These are phyloP conservation scores for Portevinia maculata DNA, from an alignment of 2,888 invertebrate genomes.

Conservation along the genomic window DNA sequence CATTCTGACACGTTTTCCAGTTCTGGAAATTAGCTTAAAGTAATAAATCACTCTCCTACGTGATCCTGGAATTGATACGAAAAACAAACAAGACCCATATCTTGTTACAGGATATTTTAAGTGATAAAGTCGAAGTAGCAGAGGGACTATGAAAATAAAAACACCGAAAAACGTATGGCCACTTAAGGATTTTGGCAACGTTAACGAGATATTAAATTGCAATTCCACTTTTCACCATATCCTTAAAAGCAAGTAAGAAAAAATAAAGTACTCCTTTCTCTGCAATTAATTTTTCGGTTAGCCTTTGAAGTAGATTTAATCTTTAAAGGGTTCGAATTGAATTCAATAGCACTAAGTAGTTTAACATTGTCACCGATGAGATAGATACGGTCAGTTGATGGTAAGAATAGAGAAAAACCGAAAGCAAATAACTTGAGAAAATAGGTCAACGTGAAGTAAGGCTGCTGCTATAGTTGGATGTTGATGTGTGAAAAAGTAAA, in stretches of 20 bases:
- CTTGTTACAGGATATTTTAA: conserved; percentile 33
- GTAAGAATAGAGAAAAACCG: conserved; percentile 5
- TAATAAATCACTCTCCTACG: conserved; percentile 51
- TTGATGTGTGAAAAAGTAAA: too few relatives aligned
- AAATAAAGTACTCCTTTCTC: conserved; percentile 1
- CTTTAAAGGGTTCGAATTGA: conserved; percentile 15
- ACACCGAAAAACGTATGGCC: conserved; percentile 10
- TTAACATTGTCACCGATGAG: conserved; percentile 26
- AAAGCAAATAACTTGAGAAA: background rate
- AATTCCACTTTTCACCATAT: background rate
- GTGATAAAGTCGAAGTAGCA: conserved; percentile 25
- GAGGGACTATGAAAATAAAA: background rate
- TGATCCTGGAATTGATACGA: conserved; percentile 10
- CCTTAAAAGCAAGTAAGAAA: background rate
- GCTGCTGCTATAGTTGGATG: too few relatives aligned
- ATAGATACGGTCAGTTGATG: background rate
- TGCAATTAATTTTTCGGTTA: conserved; percentile 25
- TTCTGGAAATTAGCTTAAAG: conserved; percentile 5
- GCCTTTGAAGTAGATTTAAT: conserved; percentile 9
- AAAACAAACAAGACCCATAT: conserved; percentile 25
- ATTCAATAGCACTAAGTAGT: conserved; percentile 17
- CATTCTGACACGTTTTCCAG: background rate
- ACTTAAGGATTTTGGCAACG: conserved; percentile 48
- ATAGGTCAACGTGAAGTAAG: too few relatives aligned
- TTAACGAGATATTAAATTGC: conserved; percentile 58